Conservation (phyloP, 92 coral and sea anemone genomes). For the Epizoanthus fatuus region DNA sequence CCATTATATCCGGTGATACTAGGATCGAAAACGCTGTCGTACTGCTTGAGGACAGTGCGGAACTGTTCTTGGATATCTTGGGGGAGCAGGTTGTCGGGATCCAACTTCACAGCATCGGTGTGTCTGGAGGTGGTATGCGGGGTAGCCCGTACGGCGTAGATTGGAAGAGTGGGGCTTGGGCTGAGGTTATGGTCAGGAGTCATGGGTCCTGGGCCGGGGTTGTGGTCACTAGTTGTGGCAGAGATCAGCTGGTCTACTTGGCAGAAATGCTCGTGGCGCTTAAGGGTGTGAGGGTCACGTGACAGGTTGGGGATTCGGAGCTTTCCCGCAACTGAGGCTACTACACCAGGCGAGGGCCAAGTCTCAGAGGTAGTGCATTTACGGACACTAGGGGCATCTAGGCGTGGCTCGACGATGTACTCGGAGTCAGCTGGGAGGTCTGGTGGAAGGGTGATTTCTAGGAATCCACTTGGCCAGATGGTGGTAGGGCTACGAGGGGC, state of each 20-base stretch:
- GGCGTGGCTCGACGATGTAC: constrained; percentile 56
- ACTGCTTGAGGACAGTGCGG: constrained; percentile 15
- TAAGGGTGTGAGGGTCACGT: constrained; percentile 32
- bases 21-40: constrained; percentile 47
- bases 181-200: no score
- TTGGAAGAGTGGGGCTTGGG: neutral
- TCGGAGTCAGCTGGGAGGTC: constrained; percentile 65
- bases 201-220: no score
- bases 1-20: constrained; percentile 49
- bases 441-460: constrained; percentile 63
- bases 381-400: constrained; percentile 61
- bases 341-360: constrained; percentile 57
- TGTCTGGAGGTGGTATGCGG: neutral
- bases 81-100: constrained; percentile 16
- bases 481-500: constrained; percentile 53
- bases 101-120: neutral
- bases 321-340: constrained; percentile 57
- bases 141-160: no score
- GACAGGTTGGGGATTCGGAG: constrained; percentile 51
- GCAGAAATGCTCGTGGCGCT: constrained; percentile 56
- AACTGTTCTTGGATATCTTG: neutral
- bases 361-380: constrained; percentile 38
- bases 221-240: neutral
- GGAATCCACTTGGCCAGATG: constrained; percentile 66
- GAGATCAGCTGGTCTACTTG: constrained; percentile 45